Base-by-base conservation (phyloP, 2,888 invertebrate species). In the Drosophila siamana region DNA sequence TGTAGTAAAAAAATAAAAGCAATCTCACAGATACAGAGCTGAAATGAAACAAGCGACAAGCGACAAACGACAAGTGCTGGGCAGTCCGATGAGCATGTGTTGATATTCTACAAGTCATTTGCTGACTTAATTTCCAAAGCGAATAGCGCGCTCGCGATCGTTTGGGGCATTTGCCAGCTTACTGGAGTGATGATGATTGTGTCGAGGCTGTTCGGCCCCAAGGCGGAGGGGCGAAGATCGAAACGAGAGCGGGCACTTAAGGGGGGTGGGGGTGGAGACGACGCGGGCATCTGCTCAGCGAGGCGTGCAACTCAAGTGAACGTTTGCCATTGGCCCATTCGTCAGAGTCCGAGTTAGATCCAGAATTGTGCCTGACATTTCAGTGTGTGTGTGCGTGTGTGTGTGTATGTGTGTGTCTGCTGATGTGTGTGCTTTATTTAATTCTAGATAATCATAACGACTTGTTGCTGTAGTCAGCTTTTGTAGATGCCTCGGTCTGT, bases 91-190 rank as follows among this genome's bases (percentile, higher is more conserved):
- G 69, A 54, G 54, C 73, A 61, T 79, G 74, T 77, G 66, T 52
- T 65, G 69, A 80, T 75, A 78, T 86, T 90, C 90, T 90, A 90
- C 90, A 90, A 90, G 90, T 90, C 89, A 90, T 90, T 90, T 90
- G 88, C 80, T 86, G 89, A 90, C 88, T 90, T 89, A 89, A 90
- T 90, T 90, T 85, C 77, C 76, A 78, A 70, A 75, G 73, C 78
- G 78, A 79, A 79, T 51, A 68, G 70, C 70, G 68, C 67, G 65
- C 65, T 33, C 33, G 60, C 68, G 78, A 64, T 63, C 65, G 56
- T 60, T 75, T 60, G 50, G 41, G 41, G 60, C 52, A 61, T 67
- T 68, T 50, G 64, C 11, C 28, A 47, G 24, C n/a, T 48, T 60
- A 55, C 47, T 50, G 9, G n/a, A 26, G 15, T 33, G 48, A 4